These are phyloP conservation scores for Oscheius myriophilus DNA, from an alignment of 2,888 invertebrate genomes.

Conservation along the genomic window DNA sequence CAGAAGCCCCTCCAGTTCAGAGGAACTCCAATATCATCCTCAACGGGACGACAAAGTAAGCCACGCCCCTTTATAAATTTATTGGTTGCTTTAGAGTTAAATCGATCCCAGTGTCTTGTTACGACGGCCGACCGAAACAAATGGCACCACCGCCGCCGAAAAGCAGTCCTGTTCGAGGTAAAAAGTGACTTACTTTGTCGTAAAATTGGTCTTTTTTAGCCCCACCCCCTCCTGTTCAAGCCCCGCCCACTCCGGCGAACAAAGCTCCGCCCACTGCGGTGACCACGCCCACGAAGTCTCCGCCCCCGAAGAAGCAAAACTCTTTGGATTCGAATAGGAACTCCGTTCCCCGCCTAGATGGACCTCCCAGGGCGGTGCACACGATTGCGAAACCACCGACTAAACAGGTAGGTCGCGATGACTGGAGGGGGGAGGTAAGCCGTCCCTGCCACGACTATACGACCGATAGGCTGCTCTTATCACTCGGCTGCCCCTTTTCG, in stretches of 20 bases:
- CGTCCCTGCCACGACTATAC: too few species aligned
- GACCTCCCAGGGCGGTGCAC: slow-evolving; percentile 10
- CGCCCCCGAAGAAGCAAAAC: slow-evolving; percentile 4
- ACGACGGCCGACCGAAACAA: slow-evolving; percentile 30
- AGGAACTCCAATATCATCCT: slow-evolving; percentile 28
- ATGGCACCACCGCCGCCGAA: slow-evolving; percentile 25
- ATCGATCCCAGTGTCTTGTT: slow-evolving; percentile 27
- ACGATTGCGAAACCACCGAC: background rate
- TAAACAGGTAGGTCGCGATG: slow-evolving; percentile 3
- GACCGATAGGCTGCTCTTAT: slow-evolving; percentile 1
- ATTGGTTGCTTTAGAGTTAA: slow-evolving; percentile 19
- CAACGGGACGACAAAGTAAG: slow-evolving; percentile 20
- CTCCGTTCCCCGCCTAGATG: slow-evolving; percentile 12
- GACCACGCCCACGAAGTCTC: background rate
- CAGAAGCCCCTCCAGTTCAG: slow-evolving; percentile 23
- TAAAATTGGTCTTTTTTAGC: background rate
- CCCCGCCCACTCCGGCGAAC: background rate
- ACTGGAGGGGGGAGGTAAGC: too few species aligned
- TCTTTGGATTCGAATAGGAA: slow-evolving; percentile 8
- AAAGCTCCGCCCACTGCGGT: slow-evolving; percentile 6
- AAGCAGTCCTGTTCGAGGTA: background rate
- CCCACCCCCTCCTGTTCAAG: background rate
- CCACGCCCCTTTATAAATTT: too few species aligned
- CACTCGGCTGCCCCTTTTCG: background rate
- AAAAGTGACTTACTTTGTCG: background rate